Evolutionary conservation across 2,797 vertebrate genomes (phyloP).

Genomic region (Gymnocypris eckloni): DNA sequence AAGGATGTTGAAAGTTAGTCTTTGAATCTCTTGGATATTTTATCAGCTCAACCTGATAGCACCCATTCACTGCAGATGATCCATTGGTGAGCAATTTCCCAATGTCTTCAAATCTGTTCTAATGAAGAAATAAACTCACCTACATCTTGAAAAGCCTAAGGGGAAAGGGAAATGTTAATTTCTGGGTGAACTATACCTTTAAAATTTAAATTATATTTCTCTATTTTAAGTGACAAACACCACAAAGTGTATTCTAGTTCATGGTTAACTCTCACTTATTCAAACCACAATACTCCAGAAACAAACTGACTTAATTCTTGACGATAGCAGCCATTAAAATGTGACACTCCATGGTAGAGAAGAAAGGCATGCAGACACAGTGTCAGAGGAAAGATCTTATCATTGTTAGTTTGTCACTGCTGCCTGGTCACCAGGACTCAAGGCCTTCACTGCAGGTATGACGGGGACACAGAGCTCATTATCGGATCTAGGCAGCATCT

Average conservation of each 20-base stretch:
- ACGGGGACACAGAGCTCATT: slow-evolving; percentile 52
- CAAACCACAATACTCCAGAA: not conserved
- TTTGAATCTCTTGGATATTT: not conserved
- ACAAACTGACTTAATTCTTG: not conserved
- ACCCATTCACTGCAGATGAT: no score
- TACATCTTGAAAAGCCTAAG: not conserved
- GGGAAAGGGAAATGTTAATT: fast-evolving
- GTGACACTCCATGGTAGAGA: not conserved
- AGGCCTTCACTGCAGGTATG: slow-evolving; percentile 25
- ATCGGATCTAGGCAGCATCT: slow-evolving; percentile 62
- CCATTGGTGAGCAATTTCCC: not conserved
- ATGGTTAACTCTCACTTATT: not conserved
- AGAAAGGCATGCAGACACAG: slow-evolving; percentile 16
- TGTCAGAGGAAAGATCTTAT: slow-evolving; percentile 20
- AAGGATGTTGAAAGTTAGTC: not conserved
- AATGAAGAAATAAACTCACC: not conserved
- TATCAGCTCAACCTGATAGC: no score
- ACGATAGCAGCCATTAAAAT: slow-evolving; percentile 36
- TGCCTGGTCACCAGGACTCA: slow-evolving; percentile 22
- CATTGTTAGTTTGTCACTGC: slow-evolving; percentile 28
- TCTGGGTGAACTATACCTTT: not conserved
- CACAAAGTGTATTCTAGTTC: not conserved
- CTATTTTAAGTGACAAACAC: not conserved
- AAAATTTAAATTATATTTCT: not conserved
- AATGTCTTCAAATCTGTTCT: not conserved